These are phyloP conservation scores for Lontra canadensis DNA, from an alignment of 2,113 vertebrate genomes.

Conservation along the genomic window DNA sequence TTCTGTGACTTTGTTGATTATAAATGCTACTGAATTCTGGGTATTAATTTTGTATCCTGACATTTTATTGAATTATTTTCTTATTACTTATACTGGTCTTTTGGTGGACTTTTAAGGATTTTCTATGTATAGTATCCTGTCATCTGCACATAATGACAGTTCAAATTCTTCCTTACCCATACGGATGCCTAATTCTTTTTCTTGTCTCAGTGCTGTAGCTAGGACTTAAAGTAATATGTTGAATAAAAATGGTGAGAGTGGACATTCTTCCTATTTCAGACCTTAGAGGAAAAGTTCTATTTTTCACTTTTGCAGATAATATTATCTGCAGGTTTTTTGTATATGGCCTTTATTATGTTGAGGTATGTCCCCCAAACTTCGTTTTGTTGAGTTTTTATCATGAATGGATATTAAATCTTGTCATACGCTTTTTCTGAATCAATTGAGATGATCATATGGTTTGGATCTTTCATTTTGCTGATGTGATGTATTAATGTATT, in stretches of 20 bases:
- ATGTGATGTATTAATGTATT: not conserved
- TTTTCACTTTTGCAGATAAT: not conserved
- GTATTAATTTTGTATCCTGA: not conserved
- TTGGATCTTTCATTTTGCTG: not conserved
- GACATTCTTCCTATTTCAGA: not conserved
- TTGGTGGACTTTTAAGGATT: not conserved
- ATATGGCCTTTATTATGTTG: not conserved
- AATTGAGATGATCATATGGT: not conserved
- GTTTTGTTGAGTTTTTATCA: not conserved
- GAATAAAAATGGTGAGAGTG: not conserved
- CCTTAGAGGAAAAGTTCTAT: not conserved
- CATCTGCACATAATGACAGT: not conserved
- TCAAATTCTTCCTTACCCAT: not conserved
- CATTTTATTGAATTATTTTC: not conserved
- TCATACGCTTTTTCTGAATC: not conserved
- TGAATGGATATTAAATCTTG: not conserved
- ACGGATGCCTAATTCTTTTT: not conserved
- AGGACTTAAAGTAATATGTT: not conserved
- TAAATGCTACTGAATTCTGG: not conserved
- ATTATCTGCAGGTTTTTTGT: not conserved
- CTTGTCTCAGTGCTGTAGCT: not conserved
- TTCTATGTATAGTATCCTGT: not conserved
- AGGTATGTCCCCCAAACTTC: not conserved
- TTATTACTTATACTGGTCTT: not conserved
- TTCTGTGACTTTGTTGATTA: not conserved